Conservation (phyloP, 2,888 invertebrate species). For the Sinhomidia bicolor region DNA sequence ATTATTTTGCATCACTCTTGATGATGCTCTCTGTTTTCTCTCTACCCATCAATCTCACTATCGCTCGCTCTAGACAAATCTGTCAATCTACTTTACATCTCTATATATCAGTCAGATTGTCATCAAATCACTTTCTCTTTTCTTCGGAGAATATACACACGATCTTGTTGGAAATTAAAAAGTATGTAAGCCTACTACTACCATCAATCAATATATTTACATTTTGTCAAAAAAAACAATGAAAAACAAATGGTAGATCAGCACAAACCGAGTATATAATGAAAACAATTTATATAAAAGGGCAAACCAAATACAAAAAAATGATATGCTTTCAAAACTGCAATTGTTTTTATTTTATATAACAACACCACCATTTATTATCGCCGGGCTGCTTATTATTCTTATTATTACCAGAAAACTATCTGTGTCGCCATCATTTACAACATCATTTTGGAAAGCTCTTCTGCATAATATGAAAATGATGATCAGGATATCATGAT, state of each 20-base stretch:
- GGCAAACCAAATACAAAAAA: conserved; percentile 39
- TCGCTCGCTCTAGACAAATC: conserved; percentile 24
- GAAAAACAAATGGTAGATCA: conserved; percentile 48
- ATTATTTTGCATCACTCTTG: conserved; percentile 21
- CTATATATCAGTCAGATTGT: conserved; percentile 41
- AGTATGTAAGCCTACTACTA: neutral
- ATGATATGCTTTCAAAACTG: conserved; percentile 5
- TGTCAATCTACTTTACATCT: conserved; percentile 35
- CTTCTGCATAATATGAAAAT: conserved; percentile 23
- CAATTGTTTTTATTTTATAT: conserved; percentile 28
- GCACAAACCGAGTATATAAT: conserved; percentile 41
- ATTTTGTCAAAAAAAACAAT: neutral
- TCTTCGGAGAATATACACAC: conserved; percentile 56
- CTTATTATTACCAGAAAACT: neutral
- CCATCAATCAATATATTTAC: conserved; percentile 21
- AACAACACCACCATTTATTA: conserved; percentile 5
- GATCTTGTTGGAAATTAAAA: conserved; percentile 40
- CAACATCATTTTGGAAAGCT: conserved; percentile 48
- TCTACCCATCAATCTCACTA: conserved; percentile 1
- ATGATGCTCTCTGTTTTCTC: neutral
- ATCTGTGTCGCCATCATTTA: conserved; percentile 32
- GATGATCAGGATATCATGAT: neutral
- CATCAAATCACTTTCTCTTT: conserved; percentile 59
- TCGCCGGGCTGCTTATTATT: conserved; percentile 55
- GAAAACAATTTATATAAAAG: neutral